These are phyloP conservation scores for Glareola pratincola DNA, from an alignment of 2,113 vertebrate genomes.

Conservation along the genomic window DNA sequence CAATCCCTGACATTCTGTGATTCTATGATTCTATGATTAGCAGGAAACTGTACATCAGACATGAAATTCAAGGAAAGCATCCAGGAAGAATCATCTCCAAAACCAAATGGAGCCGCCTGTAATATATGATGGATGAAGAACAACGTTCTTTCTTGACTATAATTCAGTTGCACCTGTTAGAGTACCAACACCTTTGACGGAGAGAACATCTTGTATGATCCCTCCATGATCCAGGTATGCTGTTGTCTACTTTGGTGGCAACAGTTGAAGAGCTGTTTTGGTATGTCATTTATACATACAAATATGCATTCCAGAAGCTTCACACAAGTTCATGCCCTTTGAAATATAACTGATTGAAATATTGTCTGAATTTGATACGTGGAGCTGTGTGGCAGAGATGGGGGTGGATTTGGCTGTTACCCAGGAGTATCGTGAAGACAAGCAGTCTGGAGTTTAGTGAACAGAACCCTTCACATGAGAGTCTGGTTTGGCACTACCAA, in stretches of 20 bases:
- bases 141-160: neutral
- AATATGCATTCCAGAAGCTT: neutral
- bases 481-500: neutral
- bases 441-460: neutral
- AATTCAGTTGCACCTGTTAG: neutral
- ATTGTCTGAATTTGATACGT: neutral
- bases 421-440: neutral
- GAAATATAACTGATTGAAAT: neutral
- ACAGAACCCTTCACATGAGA: neutral
- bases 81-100: neutral
- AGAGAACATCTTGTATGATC: neutral
- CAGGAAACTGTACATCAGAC: neutral
- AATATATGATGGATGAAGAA: neutral
- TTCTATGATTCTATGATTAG: no score
- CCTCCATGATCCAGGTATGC: neutral
- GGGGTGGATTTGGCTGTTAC: neutral
- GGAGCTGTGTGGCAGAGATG: neutral
- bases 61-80: neutral
- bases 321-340: neutral
- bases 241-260: neutral
- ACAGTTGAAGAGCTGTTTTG: neutral
- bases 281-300: neutral
- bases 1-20: no score
- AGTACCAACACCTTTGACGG: neutral
- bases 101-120: neutral